Percentiles rank a stretch among this genome's conserved stretches.
Evolutionary conservation across 2,113 vertebrate genomes (phyloP).

Genomic region (Cryptoleucopteryx plumbea): DNA sequence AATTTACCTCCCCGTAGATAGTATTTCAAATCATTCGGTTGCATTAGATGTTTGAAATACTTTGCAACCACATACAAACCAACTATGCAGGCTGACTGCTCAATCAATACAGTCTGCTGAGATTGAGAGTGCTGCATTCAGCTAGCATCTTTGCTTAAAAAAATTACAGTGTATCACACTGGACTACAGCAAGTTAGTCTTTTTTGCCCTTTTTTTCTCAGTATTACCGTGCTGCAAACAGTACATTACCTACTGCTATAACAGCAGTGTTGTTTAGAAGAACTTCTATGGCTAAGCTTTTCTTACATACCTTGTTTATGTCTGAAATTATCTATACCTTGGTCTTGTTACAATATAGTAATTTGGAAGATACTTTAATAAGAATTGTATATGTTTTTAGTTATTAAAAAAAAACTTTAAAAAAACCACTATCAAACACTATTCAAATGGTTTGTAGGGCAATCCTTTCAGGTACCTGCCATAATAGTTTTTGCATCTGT

Average conservation of each 20-base stretch:
- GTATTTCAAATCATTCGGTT: not conserved
- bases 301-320: not conserved
- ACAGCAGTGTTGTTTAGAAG: not conserved
- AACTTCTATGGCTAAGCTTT: not conserved
- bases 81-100: not conserved
- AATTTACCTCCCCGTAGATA: not conserved
- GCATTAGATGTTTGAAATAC: not conserved
- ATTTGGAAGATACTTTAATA: not conserved
- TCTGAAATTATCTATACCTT: not conserved
- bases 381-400: not conserved
- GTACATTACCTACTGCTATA: not conserved
- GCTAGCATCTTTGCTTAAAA: not conserved
- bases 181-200: not conserved
- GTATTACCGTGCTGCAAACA: not conserved
- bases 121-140: not conserved
- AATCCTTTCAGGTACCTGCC: not conserved
- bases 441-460: not conserved
- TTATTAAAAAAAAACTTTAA: not conserved
- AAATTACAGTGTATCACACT: not conserved
- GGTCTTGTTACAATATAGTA: not conserved
- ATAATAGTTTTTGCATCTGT: not conserved
- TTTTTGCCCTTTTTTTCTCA: not conserved
- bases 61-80: not conserved
- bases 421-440: not conserved
- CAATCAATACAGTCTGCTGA: not conserved